These are phyloP conservation scores for Microchrysa polita DNA, from an alignment of 2,888 invertebrate species.

Conservation along the genomic window DNA sequence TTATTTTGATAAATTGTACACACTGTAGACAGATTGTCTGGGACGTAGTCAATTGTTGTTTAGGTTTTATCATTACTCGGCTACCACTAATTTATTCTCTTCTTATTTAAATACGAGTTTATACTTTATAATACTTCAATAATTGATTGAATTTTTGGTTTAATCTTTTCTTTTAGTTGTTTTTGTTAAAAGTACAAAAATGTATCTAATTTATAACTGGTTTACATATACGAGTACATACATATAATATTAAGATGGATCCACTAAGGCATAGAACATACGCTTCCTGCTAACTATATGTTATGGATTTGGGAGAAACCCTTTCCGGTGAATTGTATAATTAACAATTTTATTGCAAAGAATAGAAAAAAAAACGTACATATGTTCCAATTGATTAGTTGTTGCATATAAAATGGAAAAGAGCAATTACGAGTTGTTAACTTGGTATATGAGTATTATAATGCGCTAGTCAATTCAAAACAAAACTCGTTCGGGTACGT, in stretches of 20 bases:
- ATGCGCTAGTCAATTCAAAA: too few relatives aligned
- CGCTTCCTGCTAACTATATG: neutral
- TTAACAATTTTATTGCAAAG: neutral
- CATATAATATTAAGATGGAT: slow-evolving; percentile 3
- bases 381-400: neutral
- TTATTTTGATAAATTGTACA: slow-evolving; percentile 21
- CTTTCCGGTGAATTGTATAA: neutral
- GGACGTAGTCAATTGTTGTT: slow-evolving; percentile 11
- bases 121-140: neutral
- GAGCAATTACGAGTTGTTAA: too few relatives aligned
- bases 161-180: slow-evolving; percentile 7
- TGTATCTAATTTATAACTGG: neutral
- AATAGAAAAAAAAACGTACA: neutral
- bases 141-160: slow-evolving; percentile 15
- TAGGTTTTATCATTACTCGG: too few relatives aligned
- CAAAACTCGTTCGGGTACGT: too few relatives aligned
- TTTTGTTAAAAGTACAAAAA: slow-evolving; percentile 11
- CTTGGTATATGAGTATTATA: too few relatives aligned
- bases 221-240: neutral
- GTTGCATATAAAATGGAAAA: too few relatives aligned
- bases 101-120: slow-evolving; percentile 3
- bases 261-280: slow-evolving; percentile 23
- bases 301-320: neutral
- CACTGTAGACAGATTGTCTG: slow-evolving; percentile 37
- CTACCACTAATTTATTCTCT: neutral